Conservation (phyloP, 2,797 vertebrate species). For the Fistularia commersonii region DNA sequence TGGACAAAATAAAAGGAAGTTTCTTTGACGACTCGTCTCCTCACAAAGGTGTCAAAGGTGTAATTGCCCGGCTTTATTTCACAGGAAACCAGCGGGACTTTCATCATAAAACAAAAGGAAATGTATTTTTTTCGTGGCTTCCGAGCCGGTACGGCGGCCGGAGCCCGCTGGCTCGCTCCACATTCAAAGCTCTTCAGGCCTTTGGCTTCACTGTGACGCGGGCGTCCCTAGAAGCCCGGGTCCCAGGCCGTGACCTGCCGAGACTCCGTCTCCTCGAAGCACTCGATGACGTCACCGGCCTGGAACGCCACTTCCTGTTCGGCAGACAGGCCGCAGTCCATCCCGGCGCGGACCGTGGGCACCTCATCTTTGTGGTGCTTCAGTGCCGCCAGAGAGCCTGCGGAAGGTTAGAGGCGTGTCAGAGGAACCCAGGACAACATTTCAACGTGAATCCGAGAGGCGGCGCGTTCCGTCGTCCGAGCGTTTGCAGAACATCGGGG, state of each 20-base stretch:
- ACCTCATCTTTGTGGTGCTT: slow-evolving; percentile 90
- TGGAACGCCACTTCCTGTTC: slow-evolving; percentile 75
- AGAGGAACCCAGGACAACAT: background rate
- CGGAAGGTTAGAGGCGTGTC: background rate
- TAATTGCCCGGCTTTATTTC: too few relatives aligned
- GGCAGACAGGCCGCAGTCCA: slow-evolving; percentile 89
- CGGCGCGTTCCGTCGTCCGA: too few relatives aligned
- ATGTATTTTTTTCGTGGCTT: too few relatives aligned
- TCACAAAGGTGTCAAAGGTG: too few relatives aligned
- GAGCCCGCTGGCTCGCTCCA: too few relatives aligned
- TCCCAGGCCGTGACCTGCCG: slow-evolving; percentile 85
- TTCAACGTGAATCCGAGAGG: too few relatives aligned
- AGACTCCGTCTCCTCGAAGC: slow-evolving; percentile 76
- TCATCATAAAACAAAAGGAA: too few relatives aligned
- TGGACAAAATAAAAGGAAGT: too few relatives aligned
- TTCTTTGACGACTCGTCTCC: too few relatives aligned
- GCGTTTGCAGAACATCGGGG: too few relatives aligned
- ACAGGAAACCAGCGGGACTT: too few relatives aligned
- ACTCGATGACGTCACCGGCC: slow-evolving; percentile 83
- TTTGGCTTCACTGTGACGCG: background rate
- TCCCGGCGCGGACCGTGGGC: slow-evolving; percentile 78
- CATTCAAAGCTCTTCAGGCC: background rate
- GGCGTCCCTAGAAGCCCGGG: slow-evolving; percentile 81
- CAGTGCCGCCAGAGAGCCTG: slow-evolving; percentile 81
- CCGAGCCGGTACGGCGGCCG: too few relatives aligned